Percentiles rank a stretch among this genome's conserved stretches.
Conservation (phyloP, 1,140 invertebrate species). For the Drosophila insularis region DNA sequence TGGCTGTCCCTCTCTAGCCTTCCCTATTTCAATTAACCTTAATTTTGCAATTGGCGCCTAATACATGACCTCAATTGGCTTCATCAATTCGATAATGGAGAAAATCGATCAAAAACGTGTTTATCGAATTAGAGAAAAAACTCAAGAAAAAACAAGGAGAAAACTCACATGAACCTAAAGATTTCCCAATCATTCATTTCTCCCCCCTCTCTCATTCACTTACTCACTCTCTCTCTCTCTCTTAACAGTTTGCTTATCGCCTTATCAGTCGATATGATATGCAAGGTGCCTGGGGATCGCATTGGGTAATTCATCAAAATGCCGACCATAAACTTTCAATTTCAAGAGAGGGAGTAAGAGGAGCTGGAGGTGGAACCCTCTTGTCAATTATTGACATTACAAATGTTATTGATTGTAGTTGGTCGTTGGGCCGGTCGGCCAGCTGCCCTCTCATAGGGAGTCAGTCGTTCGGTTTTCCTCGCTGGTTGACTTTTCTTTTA, state of each 20-base stretch:
- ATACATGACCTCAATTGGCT: constrained; percentile 55
- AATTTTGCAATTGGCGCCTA: constrained; percentile 60
- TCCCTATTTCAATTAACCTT: constrained; percentile 58
- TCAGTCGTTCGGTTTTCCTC: constrained; percentile 22
- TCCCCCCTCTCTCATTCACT: constrained; percentile 10
- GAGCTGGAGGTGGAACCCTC: constrained; percentile 29
- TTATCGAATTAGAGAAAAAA: constrained; percentile 11
- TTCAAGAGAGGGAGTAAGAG: constrained; percentile 30
- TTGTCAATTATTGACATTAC: constrained; percentile 78
- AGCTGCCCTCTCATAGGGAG: too few species aligned
- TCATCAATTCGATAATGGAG: constrained; percentile 8
- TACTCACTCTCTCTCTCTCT: not conserved
- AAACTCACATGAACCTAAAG: not conserved
- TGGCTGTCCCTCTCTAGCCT: too few species aligned
- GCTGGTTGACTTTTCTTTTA: constrained; percentile 29
- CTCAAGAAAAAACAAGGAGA: not conserved
- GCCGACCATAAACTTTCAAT: constrained; percentile 56
- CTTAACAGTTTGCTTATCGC: constrained; percentile 29
- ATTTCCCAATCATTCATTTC: constrained; percentile 28
- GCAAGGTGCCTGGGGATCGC: constrained; percentile 60
- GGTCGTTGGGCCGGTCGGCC: constrained; percentile 13
- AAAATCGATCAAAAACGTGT: constrained; percentile 21
- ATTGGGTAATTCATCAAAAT: constrained; percentile 63
- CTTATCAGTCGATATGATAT: constrained; percentile 50
- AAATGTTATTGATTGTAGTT: constrained; percentile 75